phyloP scores from a whole-genome alignment of 2,113 vertebrate genomes.

The Perccottus glenii region DNA sequence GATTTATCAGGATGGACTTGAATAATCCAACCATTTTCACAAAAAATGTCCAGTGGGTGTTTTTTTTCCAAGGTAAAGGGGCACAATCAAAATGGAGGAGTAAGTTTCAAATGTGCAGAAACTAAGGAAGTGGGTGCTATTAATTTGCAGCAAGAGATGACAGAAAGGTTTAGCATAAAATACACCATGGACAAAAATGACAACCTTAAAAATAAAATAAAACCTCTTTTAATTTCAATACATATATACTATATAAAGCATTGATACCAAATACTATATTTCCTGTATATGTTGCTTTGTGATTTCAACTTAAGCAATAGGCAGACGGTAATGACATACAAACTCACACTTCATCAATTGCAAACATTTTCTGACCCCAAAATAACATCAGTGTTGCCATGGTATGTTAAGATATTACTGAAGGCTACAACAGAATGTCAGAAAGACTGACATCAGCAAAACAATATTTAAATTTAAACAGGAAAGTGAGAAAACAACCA shows the following conservation, averaged over 20 bases:
- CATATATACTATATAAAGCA: not conserved
- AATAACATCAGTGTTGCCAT: constrained; percentile 4
- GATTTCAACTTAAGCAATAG: too few species aligned
- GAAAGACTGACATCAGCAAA: not conserved
- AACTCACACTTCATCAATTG: not conserved
- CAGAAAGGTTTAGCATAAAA: not conserved
- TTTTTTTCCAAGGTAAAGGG: not conserved
- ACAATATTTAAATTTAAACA: constrained; percentile 16
- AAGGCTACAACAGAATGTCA: constrained; percentile 11
- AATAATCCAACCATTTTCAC: constrained; percentile 4
- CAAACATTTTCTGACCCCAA: constrained; percentile 1
- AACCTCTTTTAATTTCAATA: not conserved
- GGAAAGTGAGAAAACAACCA: not conserved
- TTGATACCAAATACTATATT: too few species aligned
- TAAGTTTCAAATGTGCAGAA: not conserved
- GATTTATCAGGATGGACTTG: not conserved
- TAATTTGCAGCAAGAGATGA: not conserved
- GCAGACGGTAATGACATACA: not conserved
- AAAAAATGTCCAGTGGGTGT: too few species aligned
- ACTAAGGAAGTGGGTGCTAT: not conserved
- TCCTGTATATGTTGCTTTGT: not conserved
- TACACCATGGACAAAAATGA: constrained; percentile 8
- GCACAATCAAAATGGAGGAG: not conserved
- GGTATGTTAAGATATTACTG: not conserved
- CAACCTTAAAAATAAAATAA: not conserved